phyloP scores from a whole-genome alignment of 35 echinoderm and acorn worm genomes.

The Heliocidaris tuberculata region DNA sequence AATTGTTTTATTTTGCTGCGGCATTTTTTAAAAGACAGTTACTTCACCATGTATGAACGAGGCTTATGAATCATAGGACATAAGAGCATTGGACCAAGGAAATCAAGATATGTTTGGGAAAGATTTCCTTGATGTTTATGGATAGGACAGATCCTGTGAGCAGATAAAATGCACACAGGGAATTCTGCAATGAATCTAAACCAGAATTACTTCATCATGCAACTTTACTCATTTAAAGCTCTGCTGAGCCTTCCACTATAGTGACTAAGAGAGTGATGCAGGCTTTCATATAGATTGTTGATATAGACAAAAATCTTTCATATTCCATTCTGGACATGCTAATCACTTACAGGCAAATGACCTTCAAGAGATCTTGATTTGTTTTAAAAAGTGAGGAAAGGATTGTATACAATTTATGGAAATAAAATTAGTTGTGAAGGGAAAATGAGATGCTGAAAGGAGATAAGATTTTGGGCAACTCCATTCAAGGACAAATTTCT shows the following conservation, averaged over 20 bases:
- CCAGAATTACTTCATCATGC: not conserved
- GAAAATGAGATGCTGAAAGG: not conserved
- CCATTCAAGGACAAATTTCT: not conserved
- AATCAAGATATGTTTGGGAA: not conserved
- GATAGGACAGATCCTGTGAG: not conserved
- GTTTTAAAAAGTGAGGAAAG: not conserved
- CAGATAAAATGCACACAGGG: not conserved
- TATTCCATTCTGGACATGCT: not conserved
- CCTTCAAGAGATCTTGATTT: not conserved
- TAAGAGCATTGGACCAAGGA: not conserved
- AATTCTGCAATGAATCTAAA: not conserved
- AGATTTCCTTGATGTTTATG: not conserved
- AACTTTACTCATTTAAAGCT: too few relatives aligned
- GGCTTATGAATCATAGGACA: not conserved
- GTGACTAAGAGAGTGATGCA: too few relatives aligned
- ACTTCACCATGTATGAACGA: not conserved
- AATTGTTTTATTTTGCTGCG: too few relatives aligned
- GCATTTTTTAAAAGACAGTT: too few relatives aligned
- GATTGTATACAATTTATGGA: not conserved
- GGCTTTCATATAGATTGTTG: too few relatives aligned
- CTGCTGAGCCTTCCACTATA: too few relatives aligned
- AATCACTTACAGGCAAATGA: not conserved
- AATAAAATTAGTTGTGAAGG: not conserved
- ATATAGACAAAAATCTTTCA: too few relatives aligned
- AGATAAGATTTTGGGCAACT: not conserved